These are phyloP conservation scores for Seira ritae DNA, from an alignment of 2,888 invertebrate species.

Conservation along the genomic window DNA sequence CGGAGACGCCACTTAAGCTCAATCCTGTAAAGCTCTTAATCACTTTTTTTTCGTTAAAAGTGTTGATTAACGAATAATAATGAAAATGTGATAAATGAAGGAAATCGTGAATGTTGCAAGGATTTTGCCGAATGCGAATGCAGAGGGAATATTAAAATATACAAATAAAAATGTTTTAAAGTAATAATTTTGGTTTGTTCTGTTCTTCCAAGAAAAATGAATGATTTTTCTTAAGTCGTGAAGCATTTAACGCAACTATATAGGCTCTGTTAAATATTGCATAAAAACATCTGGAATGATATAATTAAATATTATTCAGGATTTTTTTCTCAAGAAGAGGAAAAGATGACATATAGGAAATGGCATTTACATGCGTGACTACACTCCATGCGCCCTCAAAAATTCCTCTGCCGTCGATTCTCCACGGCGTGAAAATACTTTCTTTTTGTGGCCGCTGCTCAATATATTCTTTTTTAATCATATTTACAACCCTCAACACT, in stretches of 20 bases:
- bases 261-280: no score
- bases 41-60: slow-evolving; percentile 37
- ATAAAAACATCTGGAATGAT: no score
- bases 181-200: no score
- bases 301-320: no score
- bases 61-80: slow-evolving; percentile 41
- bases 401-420: background rate
- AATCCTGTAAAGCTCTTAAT: slow-evolving; percentile 19
- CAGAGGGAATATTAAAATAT: no score
- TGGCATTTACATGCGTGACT: slow-evolving; percentile 40
- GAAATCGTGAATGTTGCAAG: no score
- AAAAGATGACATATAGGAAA: slow-evolving; percentile 41
- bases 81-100: background rate
- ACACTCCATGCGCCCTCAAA: slow-evolving; percentile 20
- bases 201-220: no score
- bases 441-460: background rate
- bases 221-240: no score
- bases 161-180: no score
- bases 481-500: background rate
- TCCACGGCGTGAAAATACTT: background rate
- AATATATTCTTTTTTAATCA: background rate
- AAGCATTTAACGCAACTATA: no score
- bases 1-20: background rate
- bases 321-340: background rate
- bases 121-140: no score